Conservation (phyloP, 2,888 invertebrate species). For the Neocrepidodera transversa region DNA sequence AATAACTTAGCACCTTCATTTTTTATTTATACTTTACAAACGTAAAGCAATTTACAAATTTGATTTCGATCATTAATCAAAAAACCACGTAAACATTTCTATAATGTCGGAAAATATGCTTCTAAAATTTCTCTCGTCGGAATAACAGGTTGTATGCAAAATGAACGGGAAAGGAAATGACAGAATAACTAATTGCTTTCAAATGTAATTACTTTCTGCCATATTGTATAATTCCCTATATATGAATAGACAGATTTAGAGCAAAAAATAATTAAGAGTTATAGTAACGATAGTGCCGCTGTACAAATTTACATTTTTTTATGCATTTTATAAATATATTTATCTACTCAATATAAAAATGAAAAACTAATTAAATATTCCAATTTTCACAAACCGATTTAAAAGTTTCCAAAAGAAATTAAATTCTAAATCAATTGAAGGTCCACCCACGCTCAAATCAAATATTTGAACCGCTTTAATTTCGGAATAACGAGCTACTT, state of each 20-base stretch:
- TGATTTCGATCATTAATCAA: slow-evolving; percentile 18
- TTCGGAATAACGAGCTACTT: too few species aligned
- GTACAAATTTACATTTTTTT: too few species aligned
- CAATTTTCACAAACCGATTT: too few species aligned
- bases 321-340: too few species aligned
- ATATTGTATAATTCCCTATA: background rate
- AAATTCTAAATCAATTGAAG: too few species aligned
- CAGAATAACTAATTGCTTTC: slow-evolving; percentile 33
- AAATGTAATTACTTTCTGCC: slow-evolving; percentile 16
- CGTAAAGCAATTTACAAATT: background rate
- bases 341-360: too few species aligned
- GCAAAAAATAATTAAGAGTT: too few species aligned
- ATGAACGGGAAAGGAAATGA: slow-evolving; percentile 26
- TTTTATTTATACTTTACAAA: background rate
- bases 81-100: slow-evolving; percentile 25
- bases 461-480: too few species aligned
- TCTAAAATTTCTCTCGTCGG: slow-evolving; percentile 15
- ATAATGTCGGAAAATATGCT: slow-evolving; percentile 15
- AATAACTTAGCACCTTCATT: background rate
- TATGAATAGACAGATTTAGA: background rate
- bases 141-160: slow-evolving; percentile 13
- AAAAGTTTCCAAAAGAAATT: too few species aligned
- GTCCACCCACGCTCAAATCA: too few species aligned
- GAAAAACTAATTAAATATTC: too few species aligned
- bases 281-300: too few species aligned